Conservation (phyloP, 2,888 invertebrate genomes). For the Clostera curtula region DNA sequence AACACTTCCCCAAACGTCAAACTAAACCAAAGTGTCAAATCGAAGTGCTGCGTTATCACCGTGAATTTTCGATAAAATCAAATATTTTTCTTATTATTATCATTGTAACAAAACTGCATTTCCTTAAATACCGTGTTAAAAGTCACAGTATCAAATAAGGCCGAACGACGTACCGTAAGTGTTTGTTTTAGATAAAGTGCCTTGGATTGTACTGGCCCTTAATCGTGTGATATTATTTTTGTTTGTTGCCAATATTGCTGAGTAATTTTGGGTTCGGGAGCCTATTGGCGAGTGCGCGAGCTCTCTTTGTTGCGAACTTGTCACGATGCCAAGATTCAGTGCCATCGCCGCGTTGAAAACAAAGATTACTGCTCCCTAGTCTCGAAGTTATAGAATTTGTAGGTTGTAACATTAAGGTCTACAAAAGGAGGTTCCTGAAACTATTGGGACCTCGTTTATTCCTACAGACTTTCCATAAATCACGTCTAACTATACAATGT, state of each 20-base stretch:
- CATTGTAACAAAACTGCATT: slow-evolving; percentile 12
- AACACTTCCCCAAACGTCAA: slow-evolving; percentile 8
- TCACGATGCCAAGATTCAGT: slow-evolving; percentile 22
- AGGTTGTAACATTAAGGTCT: background rate
- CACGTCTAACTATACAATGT: too few relatives aligned
- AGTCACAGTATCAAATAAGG: slow-evolving; percentile 8
- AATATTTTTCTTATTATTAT: slow-evolving; percentile 21
- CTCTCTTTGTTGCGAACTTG: slow-evolving; percentile 18
- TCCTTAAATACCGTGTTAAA: slow-evolving; percentile 11
- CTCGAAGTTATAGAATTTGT: background rate
- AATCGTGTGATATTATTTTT: slow-evolving; percentile 29
- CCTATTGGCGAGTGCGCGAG: slow-evolving; percentile 7
- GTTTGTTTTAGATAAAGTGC: background rate
- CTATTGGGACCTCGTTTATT: too few relatives aligned
- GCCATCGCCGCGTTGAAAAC: slow-evolving; percentile 1
- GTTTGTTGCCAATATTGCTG: slow-evolving; percentile 36
- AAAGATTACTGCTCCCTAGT: background rate
- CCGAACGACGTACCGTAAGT: slow-evolving; percentile 15
- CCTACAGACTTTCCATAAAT: too few relatives aligned
- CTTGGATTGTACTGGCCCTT: slow-evolving; percentile 16
- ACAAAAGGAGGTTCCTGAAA: too few relatives aligned
- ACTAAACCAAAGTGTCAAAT: slow-evolving; percentile 22
- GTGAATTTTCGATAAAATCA: slow-evolving; percentile 21
- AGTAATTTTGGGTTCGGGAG: slow-evolving; percentile 31
- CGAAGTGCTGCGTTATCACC: slow-evolving; percentile 17